phyloP scores from a whole-genome alignment of 92 coral and sea anemone species.

The Phenganax marumi region DNA sequence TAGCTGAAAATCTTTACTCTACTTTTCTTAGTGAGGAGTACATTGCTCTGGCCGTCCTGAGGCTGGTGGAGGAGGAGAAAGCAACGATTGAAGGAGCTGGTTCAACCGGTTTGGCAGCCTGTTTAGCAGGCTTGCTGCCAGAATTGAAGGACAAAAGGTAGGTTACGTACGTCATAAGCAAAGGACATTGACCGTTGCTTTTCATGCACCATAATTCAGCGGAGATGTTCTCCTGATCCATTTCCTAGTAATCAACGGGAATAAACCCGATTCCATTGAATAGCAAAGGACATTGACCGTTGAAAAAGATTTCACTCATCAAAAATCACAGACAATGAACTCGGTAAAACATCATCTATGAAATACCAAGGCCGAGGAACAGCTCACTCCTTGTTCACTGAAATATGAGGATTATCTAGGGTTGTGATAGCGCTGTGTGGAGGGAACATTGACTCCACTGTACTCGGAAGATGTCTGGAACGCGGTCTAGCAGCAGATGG shows the following conservation, averaged over 20 bases:
- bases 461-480: constrained; percentile 86
- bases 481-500: constrained; percentile 95
- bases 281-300: too few relatives aligned
- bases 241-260: too few relatives aligned
- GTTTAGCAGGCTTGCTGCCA: constrained; percentile 74
- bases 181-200: too few relatives aligned
- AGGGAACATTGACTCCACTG: constrained; percentile 89
- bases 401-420: constrained; percentile 41
- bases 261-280: too few relatives aligned
- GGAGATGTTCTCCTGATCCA: too few relatives aligned
- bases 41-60: constrained; percentile 72
- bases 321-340: too few relatives aligned
- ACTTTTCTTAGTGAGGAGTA: constrained; percentile 66
- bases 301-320: too few relatives aligned
- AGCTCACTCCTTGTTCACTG: too few relatives aligned
- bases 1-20: background rate
- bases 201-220: too few relatives aligned
- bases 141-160: constrained; percentile 81
- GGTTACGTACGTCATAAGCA: background rate
- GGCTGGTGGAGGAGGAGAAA: constrained; percentile 73
- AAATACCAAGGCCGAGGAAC: too few relatives aligned
- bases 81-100: constrained; percentile 87
- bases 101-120: constrained; percentile 77
- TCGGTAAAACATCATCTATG: too few relatives aligned
- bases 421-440: constrained; percentile 89